Base-by-base conservation (phyloP, 2,113 vertebrate species). In the Motacilla alba region DNA sequence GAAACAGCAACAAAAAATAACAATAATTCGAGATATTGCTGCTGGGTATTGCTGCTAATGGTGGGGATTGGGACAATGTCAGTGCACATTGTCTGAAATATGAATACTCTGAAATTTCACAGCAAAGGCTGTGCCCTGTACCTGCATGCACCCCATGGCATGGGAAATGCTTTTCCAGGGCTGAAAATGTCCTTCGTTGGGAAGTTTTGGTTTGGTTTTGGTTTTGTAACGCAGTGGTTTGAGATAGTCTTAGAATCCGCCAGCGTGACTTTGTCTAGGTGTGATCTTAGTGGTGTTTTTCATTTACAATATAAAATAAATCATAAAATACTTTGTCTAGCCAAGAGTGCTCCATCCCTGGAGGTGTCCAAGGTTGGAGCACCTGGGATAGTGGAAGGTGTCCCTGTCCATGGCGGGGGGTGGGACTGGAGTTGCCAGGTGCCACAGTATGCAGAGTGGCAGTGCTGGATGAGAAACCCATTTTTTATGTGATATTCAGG, bases 131-230 rank as follows among this genome's bases (percentile, higher is more conserved):
- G 33, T 41, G 35, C 7, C 33, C 44, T 41, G 30, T 16, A 2
- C 2, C 0, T n/a, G 7, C 9, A 0, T 5, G 14, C 20, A 9
- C 18, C 3, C 30, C 13, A 2, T 12, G 26, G 37, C 10, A 7
- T 13, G 5, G 11, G 23, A 43, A 52, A 33, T 53, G 16, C 24
- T 77, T 83, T 47, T 15, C 31, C 77, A 44, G 1, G 7, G 44
- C 13, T 64, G 31, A 33, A 44, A 30, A 24, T 37, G 62, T 37
- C 30, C 23, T 62, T 23, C 8, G 16, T 5, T 24, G 19, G 33
- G 18, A 15, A 1, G 17, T 76, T 79, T 46, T 50, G 6, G 2
- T 10, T 59, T 59, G 31, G 5, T 24, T 92, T 76, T 11, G 7
- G 9, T 69, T 82, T 70, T n/a, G 23, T n/a, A 15, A 27, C 6